phyloP scores from a whole-genome alignment of 1,140 invertebrate species.

The Orius insidiosus region DNA sequence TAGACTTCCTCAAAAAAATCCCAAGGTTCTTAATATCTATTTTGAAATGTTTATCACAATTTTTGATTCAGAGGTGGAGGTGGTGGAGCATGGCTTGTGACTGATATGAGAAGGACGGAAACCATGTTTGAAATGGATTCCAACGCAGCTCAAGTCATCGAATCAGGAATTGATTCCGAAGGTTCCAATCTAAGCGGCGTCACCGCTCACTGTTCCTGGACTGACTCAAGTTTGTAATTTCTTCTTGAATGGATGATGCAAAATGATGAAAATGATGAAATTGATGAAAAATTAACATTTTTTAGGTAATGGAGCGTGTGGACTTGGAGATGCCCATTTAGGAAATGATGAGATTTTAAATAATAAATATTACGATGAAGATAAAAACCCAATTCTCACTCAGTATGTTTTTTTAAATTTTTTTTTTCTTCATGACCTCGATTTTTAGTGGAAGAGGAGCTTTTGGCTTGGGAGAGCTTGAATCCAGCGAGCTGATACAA shows the following conservation, averaged over 20 bases:
- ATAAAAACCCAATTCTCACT: not conserved
- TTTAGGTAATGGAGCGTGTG: not conserved
- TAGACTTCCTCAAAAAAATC: constrained; percentile 61
- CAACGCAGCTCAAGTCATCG: constrained; percentile 50
- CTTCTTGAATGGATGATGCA: not conserved
- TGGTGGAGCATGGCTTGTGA: constrained; percentile 75
- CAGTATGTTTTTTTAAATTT: not conserved
- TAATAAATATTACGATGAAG: not conserved
- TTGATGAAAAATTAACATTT: not conserved
- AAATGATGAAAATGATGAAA: not conserved
- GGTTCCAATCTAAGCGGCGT: constrained; percentile 84
- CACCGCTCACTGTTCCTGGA: constrained; percentile 52
- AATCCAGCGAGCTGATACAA: constrained; percentile 32
- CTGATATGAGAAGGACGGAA: constrained; percentile 60
- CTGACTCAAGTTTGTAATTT: constrained; percentile 21
- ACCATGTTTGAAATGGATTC: constrained; percentile 73
- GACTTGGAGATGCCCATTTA: constrained; percentile 4
- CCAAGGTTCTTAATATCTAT: constrained; percentile 30
- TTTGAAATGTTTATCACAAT: constrained; percentile 6
- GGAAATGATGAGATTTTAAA: constrained; percentile 8
- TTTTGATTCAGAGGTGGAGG: constrained; percentile 31
- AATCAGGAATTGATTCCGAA: constrained; percentile 59
- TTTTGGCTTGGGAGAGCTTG: constrained; percentile 18
- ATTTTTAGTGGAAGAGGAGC: constrained; percentile 16
- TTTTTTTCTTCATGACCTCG: too few relatives aligned